A percentile compares a stretch with the other conserved stretches of the same genome.
Evolutionary conservation across 2,888 invertebrate genomes (phyloP).

Genomic region (Cephus runcator): DNA sequence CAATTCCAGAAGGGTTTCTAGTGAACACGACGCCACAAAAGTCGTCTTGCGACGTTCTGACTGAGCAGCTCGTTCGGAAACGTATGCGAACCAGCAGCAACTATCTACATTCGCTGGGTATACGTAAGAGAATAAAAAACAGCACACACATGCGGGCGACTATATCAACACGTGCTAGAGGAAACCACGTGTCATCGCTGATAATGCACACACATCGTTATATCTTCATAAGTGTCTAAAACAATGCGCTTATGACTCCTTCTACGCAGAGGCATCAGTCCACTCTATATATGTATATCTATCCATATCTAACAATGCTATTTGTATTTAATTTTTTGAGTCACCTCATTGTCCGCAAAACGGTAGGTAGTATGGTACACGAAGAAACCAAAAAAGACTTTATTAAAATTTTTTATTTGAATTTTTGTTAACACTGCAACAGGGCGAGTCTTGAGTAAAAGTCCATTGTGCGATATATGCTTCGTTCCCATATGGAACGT

Average conservation of each 20-base stretch:
- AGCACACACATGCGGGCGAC: conserved; percentile 12
- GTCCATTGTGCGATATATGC: background rate
- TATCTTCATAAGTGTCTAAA: background rate
- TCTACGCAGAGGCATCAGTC: background rate
- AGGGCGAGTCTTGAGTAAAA: background rate
- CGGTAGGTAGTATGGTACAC: too few relatives aligned
- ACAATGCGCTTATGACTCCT: background rate
- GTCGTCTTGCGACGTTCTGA: background rate
- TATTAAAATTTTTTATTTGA: background rate
- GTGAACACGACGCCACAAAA: background rate
- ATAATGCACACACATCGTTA: conserved; percentile 21
- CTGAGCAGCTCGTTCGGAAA: background rate
- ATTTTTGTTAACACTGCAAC: background rate
- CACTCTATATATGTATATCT: background rate
- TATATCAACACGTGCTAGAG: conserved; percentile 14
- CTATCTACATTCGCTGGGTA: background rate
- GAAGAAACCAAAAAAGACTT: background rate
- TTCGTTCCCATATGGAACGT: background rate
- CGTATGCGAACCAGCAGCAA: background rate
- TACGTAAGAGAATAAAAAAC: conserved; percentile 2
- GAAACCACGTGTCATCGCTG: conserved; percentile 30
- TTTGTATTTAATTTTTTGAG: background rate
- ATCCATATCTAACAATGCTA: background rate
- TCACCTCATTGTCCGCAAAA: background rate
- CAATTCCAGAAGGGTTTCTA: background rate